Conservation (phyloP, 2,797 vertebrate species). For the Falco biarmicus region DNA sequence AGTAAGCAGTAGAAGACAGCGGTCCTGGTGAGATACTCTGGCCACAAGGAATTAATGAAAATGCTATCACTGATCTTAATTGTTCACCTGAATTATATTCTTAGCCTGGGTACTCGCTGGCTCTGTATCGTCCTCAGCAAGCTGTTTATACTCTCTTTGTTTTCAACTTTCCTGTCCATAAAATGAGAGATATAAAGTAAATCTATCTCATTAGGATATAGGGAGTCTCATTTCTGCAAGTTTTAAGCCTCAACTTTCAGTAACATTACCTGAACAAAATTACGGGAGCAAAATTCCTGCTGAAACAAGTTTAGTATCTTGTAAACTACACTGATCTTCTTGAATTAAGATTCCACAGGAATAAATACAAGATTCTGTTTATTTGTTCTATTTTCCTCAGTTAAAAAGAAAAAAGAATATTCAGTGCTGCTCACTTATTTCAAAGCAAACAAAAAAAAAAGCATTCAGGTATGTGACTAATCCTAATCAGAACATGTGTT, state of each 20-base stretch:
- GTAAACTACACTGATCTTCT: not conserved
- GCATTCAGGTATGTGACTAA: not conserved
- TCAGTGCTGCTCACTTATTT: not conserved
- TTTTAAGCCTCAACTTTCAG: not conserved
- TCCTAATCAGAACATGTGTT: not conserved
- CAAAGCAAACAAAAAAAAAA: not conserved
- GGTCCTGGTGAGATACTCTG: not conserved
- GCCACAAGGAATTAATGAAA: not conserved
- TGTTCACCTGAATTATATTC: not conserved
- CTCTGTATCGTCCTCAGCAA: not conserved
- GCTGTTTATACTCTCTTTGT: not conserved
- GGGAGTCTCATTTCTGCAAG: not conserved
- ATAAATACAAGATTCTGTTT: not conserved
- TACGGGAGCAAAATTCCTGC: not conserved
- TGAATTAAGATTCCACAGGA: not conserved
- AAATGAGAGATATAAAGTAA: not conserved
- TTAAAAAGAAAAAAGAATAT: not conserved
- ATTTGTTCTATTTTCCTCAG: not conserved
- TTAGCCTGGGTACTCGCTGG: not conserved
- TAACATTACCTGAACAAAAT: not conserved
- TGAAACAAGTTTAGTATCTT: not conserved
- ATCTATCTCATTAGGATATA: accelerated
- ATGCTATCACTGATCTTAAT: not conserved
- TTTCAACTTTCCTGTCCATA: not conserved
- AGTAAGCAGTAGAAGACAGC: not conserved